Evolutionary conservation across 2,113 vertebrate genomes (phyloP).

Genomic region (Phoxinus phoxinus): DNA sequence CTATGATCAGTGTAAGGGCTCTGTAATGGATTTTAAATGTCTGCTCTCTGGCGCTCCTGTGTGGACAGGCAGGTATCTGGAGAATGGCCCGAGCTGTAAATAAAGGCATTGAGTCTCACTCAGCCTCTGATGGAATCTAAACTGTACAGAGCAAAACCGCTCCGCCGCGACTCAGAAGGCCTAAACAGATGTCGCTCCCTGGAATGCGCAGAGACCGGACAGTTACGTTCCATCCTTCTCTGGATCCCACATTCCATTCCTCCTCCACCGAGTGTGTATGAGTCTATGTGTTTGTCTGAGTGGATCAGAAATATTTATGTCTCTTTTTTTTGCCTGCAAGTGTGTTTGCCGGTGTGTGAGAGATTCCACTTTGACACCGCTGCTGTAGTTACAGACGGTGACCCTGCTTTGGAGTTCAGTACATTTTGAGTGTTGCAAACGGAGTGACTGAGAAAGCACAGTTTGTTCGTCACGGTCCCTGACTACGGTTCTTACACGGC

Average conservation of each 20-base stretch:
- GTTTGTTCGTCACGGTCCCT: constrained; percentile 21
- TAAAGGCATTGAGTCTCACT: constrained; percentile 74
- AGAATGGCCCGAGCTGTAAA: constrained; percentile 49
- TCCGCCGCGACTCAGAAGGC: constrained; percentile 64
- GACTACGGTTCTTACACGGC: constrained; percentile 14
- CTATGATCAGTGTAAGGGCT: constrained; percentile 33
- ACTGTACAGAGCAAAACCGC: constrained; percentile 72
- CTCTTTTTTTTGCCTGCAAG: constrained; percentile 24
- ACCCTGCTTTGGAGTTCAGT: constrained; percentile 14
- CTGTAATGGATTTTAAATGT: constrained; percentile 50
- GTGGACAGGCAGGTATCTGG: constrained; percentile 53
- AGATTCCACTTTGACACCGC: constrained; percentile 18
- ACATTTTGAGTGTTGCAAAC: neutral
- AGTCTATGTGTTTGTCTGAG: constrained; percentile 43
- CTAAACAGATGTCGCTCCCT: constrained; percentile 76
- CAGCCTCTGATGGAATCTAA: constrained; percentile 61
- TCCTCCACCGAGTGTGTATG: constrained; percentile 53
- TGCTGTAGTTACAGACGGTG: constrained; percentile 36
- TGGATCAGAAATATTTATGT: constrained; percentile 50
- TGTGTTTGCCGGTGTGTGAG: constrained; percentile 18
- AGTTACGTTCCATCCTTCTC: constrained; percentile 63
- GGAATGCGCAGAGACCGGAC: constrained; percentile 64
- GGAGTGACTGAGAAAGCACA: constrained; percentile 5
- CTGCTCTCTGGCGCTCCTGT: constrained; percentile 36
- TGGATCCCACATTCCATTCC: constrained; percentile 50